A percentile compares a stretch with the other conserved stretches of the same genome.
Conservation (phyloP, 2,797 vertebrate genomes). For the Malacoraja senta region DNA sequence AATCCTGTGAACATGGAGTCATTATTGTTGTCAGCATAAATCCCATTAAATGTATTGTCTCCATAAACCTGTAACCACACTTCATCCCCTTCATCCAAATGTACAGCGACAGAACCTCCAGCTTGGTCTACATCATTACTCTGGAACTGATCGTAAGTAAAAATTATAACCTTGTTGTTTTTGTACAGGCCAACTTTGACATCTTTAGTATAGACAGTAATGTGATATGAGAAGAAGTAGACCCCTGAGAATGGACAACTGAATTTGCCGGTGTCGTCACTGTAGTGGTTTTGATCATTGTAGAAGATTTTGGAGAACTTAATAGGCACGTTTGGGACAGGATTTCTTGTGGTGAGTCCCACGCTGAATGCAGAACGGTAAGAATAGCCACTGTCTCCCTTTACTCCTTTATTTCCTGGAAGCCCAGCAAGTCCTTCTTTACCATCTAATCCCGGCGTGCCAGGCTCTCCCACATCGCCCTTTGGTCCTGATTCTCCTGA, state of each 20-base stretch:
- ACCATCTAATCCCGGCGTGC: conserved; percentile 50
- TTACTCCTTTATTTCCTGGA: conserved; percentile 59
- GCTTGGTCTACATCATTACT: conserved; percentile 62
- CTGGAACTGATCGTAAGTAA: conserved; percentile 67
- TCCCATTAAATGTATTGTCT: conserved; percentile 49
- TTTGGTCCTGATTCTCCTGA: conserved; percentile 59
- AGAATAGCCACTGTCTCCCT: conserved; percentile 55
- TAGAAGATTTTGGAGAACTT: conserved; percentile 71
- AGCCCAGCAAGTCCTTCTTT: conserved; percentile 55
- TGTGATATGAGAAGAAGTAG: conserved; percentile 69
- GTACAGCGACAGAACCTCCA: conserved; percentile 59
- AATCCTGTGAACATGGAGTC: conserved; percentile 70
- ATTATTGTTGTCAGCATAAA: conserved; percentile 64
- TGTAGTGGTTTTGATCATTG: conserved; percentile 67
- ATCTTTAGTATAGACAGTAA: conserved; percentile 66
- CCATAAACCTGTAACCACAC: conserved; percentile 70
- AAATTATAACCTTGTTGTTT: conserved; percentile 60
- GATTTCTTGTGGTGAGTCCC: conserved; percentile 51
- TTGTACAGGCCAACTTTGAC: conserved; percentile 67
- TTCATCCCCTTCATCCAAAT: conserved; percentile 59
- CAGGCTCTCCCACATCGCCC: conserved; percentile 54
- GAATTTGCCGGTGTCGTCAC: conserved; percentile 67
- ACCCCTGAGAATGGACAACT: conserved; percentile 60
- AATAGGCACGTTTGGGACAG: conserved; percentile 59
- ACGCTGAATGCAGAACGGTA: conserved; percentile 71